Base-by-base conservation (phyloP, 2,797 vertebrate species). In the Artibeus jamaicensis region DNA sequence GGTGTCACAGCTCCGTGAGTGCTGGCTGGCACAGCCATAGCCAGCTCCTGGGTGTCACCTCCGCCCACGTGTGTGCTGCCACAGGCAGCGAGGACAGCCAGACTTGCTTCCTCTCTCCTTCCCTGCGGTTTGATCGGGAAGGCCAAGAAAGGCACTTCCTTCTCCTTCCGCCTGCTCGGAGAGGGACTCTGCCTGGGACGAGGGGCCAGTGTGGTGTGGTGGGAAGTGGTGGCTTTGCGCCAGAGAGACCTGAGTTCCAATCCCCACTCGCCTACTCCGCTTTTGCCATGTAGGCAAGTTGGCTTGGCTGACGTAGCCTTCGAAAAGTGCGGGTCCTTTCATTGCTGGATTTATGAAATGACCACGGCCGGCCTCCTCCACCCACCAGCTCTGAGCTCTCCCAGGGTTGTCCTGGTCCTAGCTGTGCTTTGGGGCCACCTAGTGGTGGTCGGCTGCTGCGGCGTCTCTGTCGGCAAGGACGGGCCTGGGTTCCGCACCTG, bases 341-440 rank as follows among this genome's bases (percentile, higher is more conserved):
- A 24, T 14, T 37, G 15, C 12, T 16, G 46, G 37, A 5, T 67
- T 46, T 46, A n/a, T 22, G 65, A 50, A 22, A 7, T 5, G n/a
- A 21, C 19, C 46, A 0, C 19, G 15, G 50, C 57, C 34, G 15
- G 0, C 76, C 55, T 9, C 39, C 53, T 6, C 1, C 2, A 0
- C 9, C 0, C 2, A 1, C 37, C 6, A 0, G 5, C 53, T 46
- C 48, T 24, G 59, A 16, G 24, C 24, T 62, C 67, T 53, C 55
- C 24, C 0, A 8, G 1, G 15, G 7, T 3, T 5, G 57, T 21
- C 55, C n/a, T 39, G 18, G 91, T 70, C 55, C 32, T 21, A 92
- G 48, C 22, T 73, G 67, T 29, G 59, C 18, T 81, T 29, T 96
- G 92, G 83, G 24, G 59, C 91, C 96, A 84, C 84, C 97, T 79